Conservation (phyloP, 2,888 invertebrate genomes). For the Dicyrtomina minuta region DNA sequence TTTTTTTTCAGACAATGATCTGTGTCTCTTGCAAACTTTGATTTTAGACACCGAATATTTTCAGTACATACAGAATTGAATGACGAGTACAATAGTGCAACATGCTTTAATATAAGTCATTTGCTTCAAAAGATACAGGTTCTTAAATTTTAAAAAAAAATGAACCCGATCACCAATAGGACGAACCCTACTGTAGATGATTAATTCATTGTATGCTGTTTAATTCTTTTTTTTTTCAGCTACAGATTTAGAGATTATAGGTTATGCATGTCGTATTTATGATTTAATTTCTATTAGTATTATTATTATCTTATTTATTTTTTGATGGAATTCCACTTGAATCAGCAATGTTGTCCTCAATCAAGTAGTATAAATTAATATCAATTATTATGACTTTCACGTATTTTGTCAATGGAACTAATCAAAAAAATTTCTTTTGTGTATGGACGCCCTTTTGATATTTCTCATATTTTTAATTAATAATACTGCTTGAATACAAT, state of each 20-base stretch:
- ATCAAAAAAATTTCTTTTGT: background rate
- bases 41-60: too few relatives aligned
- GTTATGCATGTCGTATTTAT: conserved; percentile 3
- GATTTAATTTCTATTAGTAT: background rate
- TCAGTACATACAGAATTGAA: too few relatives aligned
- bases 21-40: too few relatives aligned
- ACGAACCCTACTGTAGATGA: too few relatives aligned
- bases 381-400: conserved; percentile 10
- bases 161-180: too few relatives aligned
- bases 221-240: background rate
- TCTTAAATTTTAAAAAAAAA: too few relatives aligned
- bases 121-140: too few relatives aligned
- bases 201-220: background rate
- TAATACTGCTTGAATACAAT: background rate
- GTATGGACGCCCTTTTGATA: conserved; percentile 10
- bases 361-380: conserved; percentile 25
- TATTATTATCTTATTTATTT: background rate
- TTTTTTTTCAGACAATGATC: too few relatives aligned
- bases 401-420: conserved; percentile 4
- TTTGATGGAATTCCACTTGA: conserved; percentile 22
- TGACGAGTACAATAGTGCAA: too few relatives aligned
- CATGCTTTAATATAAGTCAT: too few relatives aligned
- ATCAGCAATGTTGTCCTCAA: conserved; percentile 30
- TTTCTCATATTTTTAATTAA: background rate
- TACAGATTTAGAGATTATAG: too few relatives aligned